Evolutionary conservation across 2,888 invertebrate species (phyloP).

Genomic region (Eulithis testata): DNA sequence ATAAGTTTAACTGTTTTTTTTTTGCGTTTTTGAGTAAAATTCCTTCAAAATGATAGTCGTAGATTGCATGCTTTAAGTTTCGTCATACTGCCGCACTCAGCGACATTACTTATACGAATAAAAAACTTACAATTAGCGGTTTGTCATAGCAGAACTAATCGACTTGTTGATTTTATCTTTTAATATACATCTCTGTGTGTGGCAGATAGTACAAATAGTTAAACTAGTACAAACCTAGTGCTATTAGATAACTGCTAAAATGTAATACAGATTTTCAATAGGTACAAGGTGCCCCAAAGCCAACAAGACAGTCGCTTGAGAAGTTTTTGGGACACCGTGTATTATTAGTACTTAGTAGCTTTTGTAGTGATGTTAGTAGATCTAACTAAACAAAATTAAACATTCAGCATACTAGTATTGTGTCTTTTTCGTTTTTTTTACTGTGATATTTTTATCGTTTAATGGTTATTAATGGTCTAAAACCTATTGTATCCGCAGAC

Average conservation of each 20-base stretch:
- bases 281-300: not conserved
- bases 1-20: not conserved
- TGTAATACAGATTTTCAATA: constrained; percentile 45
- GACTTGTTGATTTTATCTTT: too few species aligned
- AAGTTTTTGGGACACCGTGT: not conserved
- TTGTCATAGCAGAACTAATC: too few species aligned
- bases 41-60: constrained; percentile 2
- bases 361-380: not conserved
- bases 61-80: constrained; percentile 31
- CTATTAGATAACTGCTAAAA: constrained; percentile 22
- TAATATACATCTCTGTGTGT: too few species aligned
- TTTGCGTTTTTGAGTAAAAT: constrained; percentile 16
- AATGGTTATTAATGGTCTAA: too few species aligned
- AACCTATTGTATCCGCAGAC: constrained; percentile 37
- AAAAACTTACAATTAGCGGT: too few species aligned
- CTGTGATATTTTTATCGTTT: too few species aligned
- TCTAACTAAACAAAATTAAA: not conserved
- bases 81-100: constrained; percentile 1
- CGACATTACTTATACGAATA: too few species aligned
- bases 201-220: constrained; percentile 25
- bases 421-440: not conserved
- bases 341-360: not conserved
- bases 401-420: constrained; percentile 1
- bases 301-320: not conserved
- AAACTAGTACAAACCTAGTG: constrained; percentile 36